Evolutionary conservation across 2,888 invertebrate species (phyloP), one percentile per base, ranked within the genome.

Genomic region (Pocota personata): DNA sequence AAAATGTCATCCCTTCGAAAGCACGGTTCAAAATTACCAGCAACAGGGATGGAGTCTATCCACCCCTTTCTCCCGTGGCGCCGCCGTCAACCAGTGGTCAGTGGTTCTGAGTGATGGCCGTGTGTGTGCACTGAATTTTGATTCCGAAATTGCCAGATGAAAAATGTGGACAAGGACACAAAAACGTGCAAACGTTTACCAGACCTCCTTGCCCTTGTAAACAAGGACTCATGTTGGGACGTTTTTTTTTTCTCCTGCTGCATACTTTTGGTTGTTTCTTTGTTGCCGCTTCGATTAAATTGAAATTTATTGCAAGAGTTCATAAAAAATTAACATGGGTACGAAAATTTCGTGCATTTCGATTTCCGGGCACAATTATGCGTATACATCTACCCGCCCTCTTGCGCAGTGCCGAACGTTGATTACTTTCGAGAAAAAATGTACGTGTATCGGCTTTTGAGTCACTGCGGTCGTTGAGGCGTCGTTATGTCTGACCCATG

Each of bases 401-500:
- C 8, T 16, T 57, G n/a, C 32, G 24, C 24, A 24, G 24, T 24
- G 52, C 64, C 8, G 30, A 43, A 43, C 66, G 58, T 82, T 86
- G 86, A 86, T 86, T 86, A 72, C 86, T 67, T 67, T 72, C n/a
- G 60, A 52, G 16, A 32, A 14, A 19, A 40, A 43, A 24, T 52
- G 16, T 35, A 7, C 21, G n/a, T 30, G 12, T 27, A 21, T 37
- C 40, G 64, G 69, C 69, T 37, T 67, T 80, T 57, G 86, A 76
- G 50, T 46, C 52, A 60, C 52, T 82, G 86, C 66, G 82, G 82
- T 86, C 35, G 82, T 67, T 77, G 66, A 84, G 84, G 69, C 80
- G 84, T 76, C 84, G 75, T 79, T 71, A 71, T 75, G 80, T 86
- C 82, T 86, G 86, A 77, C 76, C 82, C 76, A 72, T 67, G 76